These are phyloP conservation scores for Acrocephalus kingi DNA, from an alignment of 2,113 vertebrate species.

Conservation along the genomic window DNA sequence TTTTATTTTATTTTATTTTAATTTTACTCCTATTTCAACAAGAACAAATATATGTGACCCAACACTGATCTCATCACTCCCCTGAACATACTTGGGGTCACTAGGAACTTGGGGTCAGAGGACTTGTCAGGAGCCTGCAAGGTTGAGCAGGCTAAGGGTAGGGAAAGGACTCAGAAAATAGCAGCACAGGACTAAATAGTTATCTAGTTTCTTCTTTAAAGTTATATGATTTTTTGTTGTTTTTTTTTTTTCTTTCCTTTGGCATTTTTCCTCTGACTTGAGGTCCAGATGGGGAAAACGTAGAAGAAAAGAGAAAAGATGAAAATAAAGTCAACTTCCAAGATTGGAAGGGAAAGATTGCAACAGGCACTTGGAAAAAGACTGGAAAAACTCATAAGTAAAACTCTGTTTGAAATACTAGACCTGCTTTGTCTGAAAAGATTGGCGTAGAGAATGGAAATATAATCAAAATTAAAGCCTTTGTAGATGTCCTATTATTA, in stretches of 20 bases:
- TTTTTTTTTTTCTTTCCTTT: background rate
- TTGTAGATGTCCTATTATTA: slow-evolving; percentile 69
- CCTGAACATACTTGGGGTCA: background rate
- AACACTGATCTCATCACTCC: background rate
- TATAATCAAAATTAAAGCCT: slow-evolving; percentile 67
- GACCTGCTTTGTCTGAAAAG: slow-evolving; percentile 58
- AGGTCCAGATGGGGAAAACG: background rate
- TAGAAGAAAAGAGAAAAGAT: background rate
- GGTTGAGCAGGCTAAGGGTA: background rate
- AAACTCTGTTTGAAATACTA: slow-evolving; percentile 67
- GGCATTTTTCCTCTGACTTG: background rate
- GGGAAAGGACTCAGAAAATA: background rate
- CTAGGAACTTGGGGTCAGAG: background rate
- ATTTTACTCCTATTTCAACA: background rate
- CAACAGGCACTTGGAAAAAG: slow-evolving; percentile 42
- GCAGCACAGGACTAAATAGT: background rate
- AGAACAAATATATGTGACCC: background rate
- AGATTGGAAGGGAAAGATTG: slow-evolving; percentile 2
- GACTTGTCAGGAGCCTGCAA: background rate
- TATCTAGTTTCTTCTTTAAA: background rate
- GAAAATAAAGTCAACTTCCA: slow-evolving; percentile 1
- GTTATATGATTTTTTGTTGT: background rate
- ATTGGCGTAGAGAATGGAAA: slow-evolving; percentile 57
- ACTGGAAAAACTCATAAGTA: slow-evolving; percentile 55
- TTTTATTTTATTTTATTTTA: background rate